Conservation (phyloP, 2,113 vertebrate species). For the Cavia porcellus region DNA sequence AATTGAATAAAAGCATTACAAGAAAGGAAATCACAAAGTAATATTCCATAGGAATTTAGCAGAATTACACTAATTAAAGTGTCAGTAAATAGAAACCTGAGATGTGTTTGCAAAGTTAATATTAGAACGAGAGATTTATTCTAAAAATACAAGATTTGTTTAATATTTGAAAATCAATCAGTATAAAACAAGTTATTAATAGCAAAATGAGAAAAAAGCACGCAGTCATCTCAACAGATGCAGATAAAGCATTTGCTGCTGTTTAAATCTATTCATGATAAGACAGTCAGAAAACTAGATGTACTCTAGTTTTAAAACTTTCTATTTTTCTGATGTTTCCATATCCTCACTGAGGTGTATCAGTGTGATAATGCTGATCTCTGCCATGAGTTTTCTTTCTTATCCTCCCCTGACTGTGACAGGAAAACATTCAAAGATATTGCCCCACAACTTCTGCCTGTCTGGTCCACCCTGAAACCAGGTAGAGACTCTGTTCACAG, state of each 20-base stretch:
- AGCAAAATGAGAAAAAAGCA: neutral
- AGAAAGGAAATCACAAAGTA: slow-evolving; percentile 16
- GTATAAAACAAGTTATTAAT: neutral
- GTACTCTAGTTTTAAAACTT: neutral
- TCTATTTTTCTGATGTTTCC: neutral
- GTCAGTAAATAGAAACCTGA: neutral
- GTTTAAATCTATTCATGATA: neutral
- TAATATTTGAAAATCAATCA: slow-evolving; percentile 18
- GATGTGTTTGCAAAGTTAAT: slow-evolving; percentile 2
- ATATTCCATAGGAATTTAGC: neutral
- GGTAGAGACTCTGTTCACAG: neutral
- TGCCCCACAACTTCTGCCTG: neutral
- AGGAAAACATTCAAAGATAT: neutral
- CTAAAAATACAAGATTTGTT: neutral
- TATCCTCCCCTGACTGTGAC: neutral
- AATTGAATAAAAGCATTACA: neutral
- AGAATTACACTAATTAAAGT: slow-evolving; percentile 27
- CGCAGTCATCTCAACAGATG: neutral
- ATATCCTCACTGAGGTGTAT: neutral
- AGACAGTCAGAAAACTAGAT: neutral
- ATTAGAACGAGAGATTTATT: slow-evolving; percentile 1
- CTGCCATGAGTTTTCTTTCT: neutral
- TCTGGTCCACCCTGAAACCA: neutral
- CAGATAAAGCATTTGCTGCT: neutral
- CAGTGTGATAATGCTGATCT: neutral